These are phyloP conservation scores for Hemistola chrysoprasaria DNA, from an alignment of 2,888 invertebrate species.

Conservation along the genomic window DNA sequence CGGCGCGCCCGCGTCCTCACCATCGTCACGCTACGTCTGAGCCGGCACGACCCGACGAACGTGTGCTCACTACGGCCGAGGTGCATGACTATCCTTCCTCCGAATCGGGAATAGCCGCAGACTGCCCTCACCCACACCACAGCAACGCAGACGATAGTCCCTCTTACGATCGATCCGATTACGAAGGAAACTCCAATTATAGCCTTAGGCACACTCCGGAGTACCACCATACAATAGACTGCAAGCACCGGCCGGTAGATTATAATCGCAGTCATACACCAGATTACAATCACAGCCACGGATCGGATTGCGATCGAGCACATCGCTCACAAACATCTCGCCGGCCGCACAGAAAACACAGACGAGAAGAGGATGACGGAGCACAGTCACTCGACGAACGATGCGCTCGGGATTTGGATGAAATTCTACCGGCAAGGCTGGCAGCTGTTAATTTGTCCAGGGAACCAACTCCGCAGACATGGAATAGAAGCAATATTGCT, in stretches of 20 bases:
- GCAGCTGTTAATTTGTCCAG: constrained; percentile 73
- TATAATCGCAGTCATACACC: constrained; percentile 72
- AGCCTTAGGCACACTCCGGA: constrained; percentile 67
- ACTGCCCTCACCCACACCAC: constrained; percentile 73
- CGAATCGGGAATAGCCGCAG: constrained; percentile 78
- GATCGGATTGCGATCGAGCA: constrained; percentile 62
- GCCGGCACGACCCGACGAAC: constrained; percentile 73
- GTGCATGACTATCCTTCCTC: constrained; percentile 80
- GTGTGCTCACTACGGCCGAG: constrained; percentile 72
- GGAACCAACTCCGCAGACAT: constrained; percentile 74
- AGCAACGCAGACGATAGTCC: constrained; percentile 75
- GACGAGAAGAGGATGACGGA: constrained; percentile 69
- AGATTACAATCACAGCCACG: constrained; percentile 68
- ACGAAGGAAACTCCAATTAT: constrained; percentile 69
- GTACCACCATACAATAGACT: constrained; percentile 68
- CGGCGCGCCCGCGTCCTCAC: constrained; percentile 62
- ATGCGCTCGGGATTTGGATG: constrained; percentile 74
- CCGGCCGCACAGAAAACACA: constrained; percentile 62
- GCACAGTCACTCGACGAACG: constrained; percentile 75
- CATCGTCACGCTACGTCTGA: constrained; percentile 74
- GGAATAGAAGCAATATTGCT: constrained; percentile 84
- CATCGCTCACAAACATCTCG: constrained; percentile 70
- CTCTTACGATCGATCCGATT: constrained; percentile 73
- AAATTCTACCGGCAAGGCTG: constrained; percentile 76
- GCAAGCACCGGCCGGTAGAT: constrained; percentile 65